These are phyloP conservation scores for Callipepla californica DNA, from an alignment of 2,113 vertebrate species.

Conservation along the genomic window DNA sequence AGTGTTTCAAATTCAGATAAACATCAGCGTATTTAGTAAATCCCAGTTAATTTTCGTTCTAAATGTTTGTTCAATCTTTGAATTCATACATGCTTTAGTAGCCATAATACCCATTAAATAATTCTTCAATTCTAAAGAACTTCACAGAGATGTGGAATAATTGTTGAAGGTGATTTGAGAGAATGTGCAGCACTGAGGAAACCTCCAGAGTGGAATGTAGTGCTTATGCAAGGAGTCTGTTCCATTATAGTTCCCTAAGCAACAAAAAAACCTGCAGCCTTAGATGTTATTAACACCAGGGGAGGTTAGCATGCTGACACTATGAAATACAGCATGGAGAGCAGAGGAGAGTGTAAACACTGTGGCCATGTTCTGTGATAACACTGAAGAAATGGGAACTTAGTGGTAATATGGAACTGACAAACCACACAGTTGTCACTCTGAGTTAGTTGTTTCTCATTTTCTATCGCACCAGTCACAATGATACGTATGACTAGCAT, in stretches of 20 bases:
- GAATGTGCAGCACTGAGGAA: not conserved
- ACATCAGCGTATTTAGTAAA: not conserved
- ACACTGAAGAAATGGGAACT: not conserved
- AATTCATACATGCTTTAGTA: not conserved
- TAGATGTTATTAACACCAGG: not conserved
- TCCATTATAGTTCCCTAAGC: not conserved
- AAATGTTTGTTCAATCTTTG: not conserved
- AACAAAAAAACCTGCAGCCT: not conserved
- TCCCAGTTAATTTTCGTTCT: not conserved
- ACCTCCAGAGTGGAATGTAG: not conserved
- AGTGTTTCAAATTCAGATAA: not conserved
- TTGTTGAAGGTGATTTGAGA: not conserved
- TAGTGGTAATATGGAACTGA: not conserved
- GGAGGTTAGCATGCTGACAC: not conserved
- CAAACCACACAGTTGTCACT: too few species aligned
- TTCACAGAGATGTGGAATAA: not conserved
- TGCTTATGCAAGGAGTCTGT: not conserved
- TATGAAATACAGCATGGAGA: not conserved
- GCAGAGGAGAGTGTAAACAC: not conserved
- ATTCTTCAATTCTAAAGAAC: not conserved
- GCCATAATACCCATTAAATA: accelerated
- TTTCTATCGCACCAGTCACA: not conserved
- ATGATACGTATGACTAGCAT: not conserved
- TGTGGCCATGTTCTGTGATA: not conserved
- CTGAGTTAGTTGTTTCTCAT: not conserved